Base-by-base conservation (phyloP, 2,113 vertebrate species). In the Thunnus maccoyii region DNA sequence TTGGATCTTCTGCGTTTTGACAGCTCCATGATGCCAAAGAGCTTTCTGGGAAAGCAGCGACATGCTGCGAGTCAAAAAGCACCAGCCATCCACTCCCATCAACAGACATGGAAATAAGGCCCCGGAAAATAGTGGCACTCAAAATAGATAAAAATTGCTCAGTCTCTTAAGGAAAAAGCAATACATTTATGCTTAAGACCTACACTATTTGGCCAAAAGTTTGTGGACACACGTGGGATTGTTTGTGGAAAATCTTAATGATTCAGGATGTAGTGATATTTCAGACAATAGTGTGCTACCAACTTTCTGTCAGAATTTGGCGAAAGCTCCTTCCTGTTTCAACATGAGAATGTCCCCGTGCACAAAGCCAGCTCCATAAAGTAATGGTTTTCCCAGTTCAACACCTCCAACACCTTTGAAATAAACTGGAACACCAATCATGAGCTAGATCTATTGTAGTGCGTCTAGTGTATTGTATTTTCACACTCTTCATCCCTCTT, bases 1-100 rank as follows among this genome's bases (percentile, higher is more conserved):
- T 60, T 2, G 20, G 32, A 68, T 57, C 57, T 36, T 63, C 63
- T 51, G 3, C 18, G 1, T 74, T 74, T 46, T 80, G 80, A 86
- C 80, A 76, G 84, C 65, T 79, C 41, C 47, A 71, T 75, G 67
- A 82, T 47, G 48, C 41, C 70, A 83, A 63, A 80, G 44, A 80
- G 61, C 55, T 67, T 66, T 76, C 9, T 78, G 36, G 54, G 52
- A 73, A 69, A 57, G 15, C 3, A 6, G 8, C 41, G 9, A 66
- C 54, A 75, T 66, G 65, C 79, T 70, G 58, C 47, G 1, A 75
- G 75, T 71, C 60, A 74, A 48, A 83, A 79, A 36, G 22, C 36
- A 46, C 12, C 63, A 68, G 18, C 9, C 30, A 48, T 60, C 27
- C 25, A 46, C 41, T 36, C 36, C 27, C 57, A 52, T 46, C 72